phyloP scores from a whole-genome alignment of 2,113 vertebrate genomes.

The Plectropomus leopardus region DNA sequence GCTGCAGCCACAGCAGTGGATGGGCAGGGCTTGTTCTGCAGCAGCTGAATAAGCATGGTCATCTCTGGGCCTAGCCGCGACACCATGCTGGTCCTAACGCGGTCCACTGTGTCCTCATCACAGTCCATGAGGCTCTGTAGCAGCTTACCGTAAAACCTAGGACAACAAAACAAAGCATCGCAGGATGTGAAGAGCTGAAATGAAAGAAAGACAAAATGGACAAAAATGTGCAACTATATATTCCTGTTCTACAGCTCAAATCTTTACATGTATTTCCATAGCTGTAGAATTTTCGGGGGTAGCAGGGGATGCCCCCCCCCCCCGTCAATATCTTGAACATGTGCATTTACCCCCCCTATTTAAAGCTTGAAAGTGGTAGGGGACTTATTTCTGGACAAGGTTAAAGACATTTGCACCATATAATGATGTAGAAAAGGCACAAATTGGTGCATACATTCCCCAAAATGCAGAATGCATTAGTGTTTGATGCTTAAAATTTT shows the following conservation, averaged over 20 bases:
- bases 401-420: too few species aligned
- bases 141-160: slow-evolving; percentile 96
- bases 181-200: background rate
- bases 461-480: too few species aligned
- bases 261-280: background rate
- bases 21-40: slow-evolving; percentile 94
- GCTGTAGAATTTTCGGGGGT: too few species aligned
- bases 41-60: slow-evolving; percentile 95
- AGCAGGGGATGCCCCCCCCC: too few species aligned
- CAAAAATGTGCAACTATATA: background rate
- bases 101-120: slow-evolving; percentile 91
- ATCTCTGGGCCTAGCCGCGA: slow-evolving; percentile 95
- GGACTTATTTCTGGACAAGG: too few species aligned
- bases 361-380: too few species aligned
- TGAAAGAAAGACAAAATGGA: background rate
- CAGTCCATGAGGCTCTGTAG: slow-evolving; percentile 95
- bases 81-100: slow-evolving; percentile 94
- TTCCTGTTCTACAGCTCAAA: background rate
- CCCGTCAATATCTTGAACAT: too few species aligned
- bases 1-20: slow-evolving; percentile 81
- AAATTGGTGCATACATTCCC: too few species aligned
- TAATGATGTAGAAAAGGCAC: too few species aligned
- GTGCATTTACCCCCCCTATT: too few species aligned
- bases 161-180: slow-evolving; percentile 41
- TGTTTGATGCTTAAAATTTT: too few species aligned